phyloP scores from a whole-genome alignment of 2,113 vertebrate species.

The Gopherus evgoodei region DNA sequence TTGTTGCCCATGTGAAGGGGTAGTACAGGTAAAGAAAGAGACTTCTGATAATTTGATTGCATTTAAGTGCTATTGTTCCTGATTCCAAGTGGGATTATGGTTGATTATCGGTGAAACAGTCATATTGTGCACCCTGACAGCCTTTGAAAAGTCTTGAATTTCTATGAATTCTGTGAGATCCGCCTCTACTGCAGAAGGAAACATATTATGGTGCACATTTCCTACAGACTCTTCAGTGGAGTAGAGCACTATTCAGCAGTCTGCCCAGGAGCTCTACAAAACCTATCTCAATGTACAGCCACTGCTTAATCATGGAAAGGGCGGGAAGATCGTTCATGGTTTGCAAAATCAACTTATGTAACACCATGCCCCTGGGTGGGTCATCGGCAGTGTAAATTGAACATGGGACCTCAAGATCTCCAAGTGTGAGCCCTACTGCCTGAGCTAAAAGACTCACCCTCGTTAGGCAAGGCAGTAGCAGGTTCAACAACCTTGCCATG shows the following conservation, averaged over 20 bases:
- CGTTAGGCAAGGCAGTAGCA: background rate
- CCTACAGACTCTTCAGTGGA: constrained; percentile 60
- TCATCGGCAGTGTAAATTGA: constrained; percentile 32
- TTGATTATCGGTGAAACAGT: constrained; percentile 55
- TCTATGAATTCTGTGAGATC: constrained; percentile 59
- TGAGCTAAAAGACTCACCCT: background rate
- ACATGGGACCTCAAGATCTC: background rate
- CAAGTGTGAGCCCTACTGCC: background rate
- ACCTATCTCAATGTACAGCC: constrained; percentile 64
- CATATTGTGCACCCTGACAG: constrained; percentile 29
- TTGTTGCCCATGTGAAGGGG: constrained; percentile 49
- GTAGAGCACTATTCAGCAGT: constrained; percentile 59
- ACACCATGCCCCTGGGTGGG: background rate
- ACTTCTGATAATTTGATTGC: constrained; percentile 26
- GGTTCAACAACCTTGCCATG: background rate
- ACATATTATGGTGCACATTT: constrained; percentile 75
- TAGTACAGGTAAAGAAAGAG: background rate
- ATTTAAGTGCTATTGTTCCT: constrained; percentile 12
- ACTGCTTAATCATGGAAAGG: constrained; percentile 73
- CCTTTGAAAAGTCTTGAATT: constrained; percentile 67
- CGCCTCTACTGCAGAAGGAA: constrained; percentile 58
- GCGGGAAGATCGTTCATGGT: constrained; percentile 60
- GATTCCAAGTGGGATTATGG: constrained; percentile 29
- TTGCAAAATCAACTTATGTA: constrained; percentile 60
- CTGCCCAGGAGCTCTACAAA: constrained; percentile 62